Base-by-base conservation (phyloP, 2,888 invertebrate species). In the Nomada ruficornis region DNA sequence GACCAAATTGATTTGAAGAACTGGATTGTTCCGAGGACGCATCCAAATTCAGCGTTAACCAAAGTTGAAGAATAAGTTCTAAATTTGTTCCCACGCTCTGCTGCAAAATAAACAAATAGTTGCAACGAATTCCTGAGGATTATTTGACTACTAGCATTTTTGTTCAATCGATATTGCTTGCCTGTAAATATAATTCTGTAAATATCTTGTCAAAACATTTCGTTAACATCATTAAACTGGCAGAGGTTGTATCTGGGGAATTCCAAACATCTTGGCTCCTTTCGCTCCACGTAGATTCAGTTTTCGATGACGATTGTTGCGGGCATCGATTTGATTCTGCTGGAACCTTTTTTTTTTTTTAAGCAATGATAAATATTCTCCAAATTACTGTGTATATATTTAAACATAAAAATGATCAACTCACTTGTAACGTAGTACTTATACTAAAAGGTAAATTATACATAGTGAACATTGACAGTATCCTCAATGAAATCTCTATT, bases 51-150 rank as follows among this genome's bases (percentile, higher is more conserved):
- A 98, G 94, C 2, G 97, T 98, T 83, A 98, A 94, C 98, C 98
- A 98, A 86, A 98, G 94, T 86, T 98, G 97, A 54, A 98, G 94
- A 67, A 98, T 96, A 91, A 97, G 96, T 94, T 98, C 98, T 92
- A 98, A 95, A 92, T 97, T 96, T 26, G 96, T 95, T 92, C 83
- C 83, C 18, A 23, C 68, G 7, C 20, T 80, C 84, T 84, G 26
- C 44, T 47, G 18, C 2, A 23, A 42, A 57, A 36, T 26, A 42
- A 57, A 26, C 26, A 47, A 44, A 42, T 64, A 29, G 10, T 18
- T 20, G 55, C 42, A 44, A 69, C 26, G 63, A 2, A 13, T 2
- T 20, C 42, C 13, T 20, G 55, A 20, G 20, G 13, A 55, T 18
- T 23, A 13, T 26, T 11, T 13, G 1, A 67, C 63, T 52, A 44